phyloP scores from a whole-genome alignment of 2,797 vertebrate genomes.

The Halcyon smyrnensis region DNA sequence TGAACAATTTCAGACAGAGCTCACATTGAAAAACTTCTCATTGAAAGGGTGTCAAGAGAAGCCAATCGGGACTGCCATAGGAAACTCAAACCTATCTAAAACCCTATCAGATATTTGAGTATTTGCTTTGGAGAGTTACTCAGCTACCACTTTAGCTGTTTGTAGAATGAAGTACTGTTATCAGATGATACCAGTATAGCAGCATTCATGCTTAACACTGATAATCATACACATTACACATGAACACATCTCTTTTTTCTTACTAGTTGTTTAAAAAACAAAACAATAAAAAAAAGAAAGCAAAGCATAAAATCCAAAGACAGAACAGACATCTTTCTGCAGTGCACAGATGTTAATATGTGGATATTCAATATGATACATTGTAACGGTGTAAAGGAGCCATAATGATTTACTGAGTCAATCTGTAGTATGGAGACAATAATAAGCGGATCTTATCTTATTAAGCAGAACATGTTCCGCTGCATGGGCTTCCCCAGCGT shows the following conservation, averaged over 20 bases:
- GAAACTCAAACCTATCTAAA: background rate
- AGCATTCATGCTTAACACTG: background rate
- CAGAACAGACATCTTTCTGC: background rate
- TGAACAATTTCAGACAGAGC: background rate
- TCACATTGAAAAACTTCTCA: background rate
- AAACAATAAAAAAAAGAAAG: background rate
- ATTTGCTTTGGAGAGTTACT: background rate
- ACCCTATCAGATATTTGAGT: background rate
- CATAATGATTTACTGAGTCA: background rate
- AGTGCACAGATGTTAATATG: background rate
- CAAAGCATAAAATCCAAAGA: background rate
- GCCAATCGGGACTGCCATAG: background rate
- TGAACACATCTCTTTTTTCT: background rate
- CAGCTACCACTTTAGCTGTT: background rate
- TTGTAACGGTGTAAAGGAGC: background rate
- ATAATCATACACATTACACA: background rate
- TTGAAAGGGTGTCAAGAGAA: background rate
- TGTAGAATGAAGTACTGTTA: background rate
- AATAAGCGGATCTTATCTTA: conserved; percentile 10
- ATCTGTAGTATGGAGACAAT: background rate
- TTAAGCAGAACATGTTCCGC: background rate
- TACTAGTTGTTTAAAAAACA: background rate
- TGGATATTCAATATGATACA: background rate
- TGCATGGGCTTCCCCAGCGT: background rate
- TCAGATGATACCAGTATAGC: background rate